Percentiles rank a stretch among this genome's conserved stretches.
phyloP scores from a whole-genome alignment of 2,113 vertebrate species.

The Eublepharis macularius region DNA sequence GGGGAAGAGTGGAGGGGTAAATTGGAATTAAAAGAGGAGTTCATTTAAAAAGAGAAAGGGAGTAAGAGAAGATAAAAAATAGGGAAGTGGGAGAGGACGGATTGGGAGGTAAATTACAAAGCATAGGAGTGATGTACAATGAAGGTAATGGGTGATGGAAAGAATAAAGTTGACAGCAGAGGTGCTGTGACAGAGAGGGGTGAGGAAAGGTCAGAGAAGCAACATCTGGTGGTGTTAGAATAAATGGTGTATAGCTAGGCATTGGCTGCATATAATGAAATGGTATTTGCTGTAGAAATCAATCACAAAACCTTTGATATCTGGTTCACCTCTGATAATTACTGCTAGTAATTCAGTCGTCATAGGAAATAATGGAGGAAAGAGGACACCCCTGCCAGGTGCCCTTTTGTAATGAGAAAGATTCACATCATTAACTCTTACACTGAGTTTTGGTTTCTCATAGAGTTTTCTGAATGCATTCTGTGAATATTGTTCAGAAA shows the following conservation, averaged over 20 bases:
- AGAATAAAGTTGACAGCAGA: background rate
- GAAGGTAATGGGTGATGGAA: accelerated
- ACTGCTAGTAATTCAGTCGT: background rate
- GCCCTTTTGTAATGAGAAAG: constrained; percentile 36
- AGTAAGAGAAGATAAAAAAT: background rate
- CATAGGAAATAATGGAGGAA: constrained; percentile 23
- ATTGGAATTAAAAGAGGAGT: background rate
- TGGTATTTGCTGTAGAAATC: constrained; percentile 35
- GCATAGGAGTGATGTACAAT: background rate
- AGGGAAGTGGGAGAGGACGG: background rate
- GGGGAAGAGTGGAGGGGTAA: background rate
- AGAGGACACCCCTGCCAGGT: constrained; percentile 41
- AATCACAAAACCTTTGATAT: constrained; percentile 30
- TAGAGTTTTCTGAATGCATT: constrained; percentile 29
- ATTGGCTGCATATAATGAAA: constrained; percentile 31
- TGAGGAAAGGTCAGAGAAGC: background rate
- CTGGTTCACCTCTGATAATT: background rate
- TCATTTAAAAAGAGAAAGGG: constrained; percentile 15
- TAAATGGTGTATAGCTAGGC: constrained; percentile 2
- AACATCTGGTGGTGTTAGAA: background rate
- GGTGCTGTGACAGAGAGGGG: background rate
- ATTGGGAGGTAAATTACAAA: constrained; percentile 5
- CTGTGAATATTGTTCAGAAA: constrained; percentile 31
- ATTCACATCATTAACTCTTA: constrained; percentile 47
- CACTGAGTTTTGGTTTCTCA: constrained; percentile 38